Percentiles rank a stretch among this genome's conserved stretches.
Conservation (phyloP, 2,113 vertebrate genomes). For the Carettochelys insculpta region DNA sequence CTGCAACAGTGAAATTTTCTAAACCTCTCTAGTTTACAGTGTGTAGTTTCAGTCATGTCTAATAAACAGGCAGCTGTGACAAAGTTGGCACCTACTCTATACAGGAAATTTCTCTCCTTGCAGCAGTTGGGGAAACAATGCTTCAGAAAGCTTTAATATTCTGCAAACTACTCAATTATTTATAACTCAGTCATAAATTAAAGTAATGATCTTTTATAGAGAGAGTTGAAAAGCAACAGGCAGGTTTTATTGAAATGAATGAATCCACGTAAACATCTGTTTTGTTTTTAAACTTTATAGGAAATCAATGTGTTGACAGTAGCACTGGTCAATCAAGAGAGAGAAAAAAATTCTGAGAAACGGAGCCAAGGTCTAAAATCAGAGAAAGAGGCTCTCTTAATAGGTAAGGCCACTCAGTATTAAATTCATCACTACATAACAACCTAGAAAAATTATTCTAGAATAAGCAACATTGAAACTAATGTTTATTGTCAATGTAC, state of each 20-base stretch:
- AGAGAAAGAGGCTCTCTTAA: slow-evolving; percentile 89
- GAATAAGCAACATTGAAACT: neutral
- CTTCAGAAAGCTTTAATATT: slow-evolving; percentile 40
- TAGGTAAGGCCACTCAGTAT: slow-evolving; percentile 79
- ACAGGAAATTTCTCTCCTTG: slow-evolving; percentile 24
- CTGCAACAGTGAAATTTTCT: slow-evolving; percentile 34
- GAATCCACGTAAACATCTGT: slow-evolving; percentile 45
- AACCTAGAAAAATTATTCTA: neutral
- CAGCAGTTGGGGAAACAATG: neutral
- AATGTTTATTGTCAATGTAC: neutral
- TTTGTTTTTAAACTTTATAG: slow-evolving; percentile 74
- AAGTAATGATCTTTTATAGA: slow-evolving; percentile 47
- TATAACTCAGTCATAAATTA: slow-evolving; percentile 56
- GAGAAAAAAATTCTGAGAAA: slow-evolving; percentile 82
- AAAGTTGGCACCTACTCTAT: slow-evolving; percentile 21
- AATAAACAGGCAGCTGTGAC: slow-evolving; percentile 29
- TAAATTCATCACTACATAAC: neutral
- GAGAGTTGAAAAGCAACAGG: slow-evolving; percentile 37
- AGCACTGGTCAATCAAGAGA: slow-evolving; percentile 80
- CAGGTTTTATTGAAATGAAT: slow-evolving; percentile 40
- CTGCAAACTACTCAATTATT: slow-evolving; percentile 55
- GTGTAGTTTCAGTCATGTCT: slow-evolving; percentile 15
- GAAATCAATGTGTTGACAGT: slow-evolving; percentile 85
- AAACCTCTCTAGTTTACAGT: slow-evolving; percentile 11
- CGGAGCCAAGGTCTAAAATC: slow-evolving; percentile 82